Evolutionary conservation across 2,888 invertebrate genomes (phyloP).

Genomic region (Lydus trimaculatus): DNA sequence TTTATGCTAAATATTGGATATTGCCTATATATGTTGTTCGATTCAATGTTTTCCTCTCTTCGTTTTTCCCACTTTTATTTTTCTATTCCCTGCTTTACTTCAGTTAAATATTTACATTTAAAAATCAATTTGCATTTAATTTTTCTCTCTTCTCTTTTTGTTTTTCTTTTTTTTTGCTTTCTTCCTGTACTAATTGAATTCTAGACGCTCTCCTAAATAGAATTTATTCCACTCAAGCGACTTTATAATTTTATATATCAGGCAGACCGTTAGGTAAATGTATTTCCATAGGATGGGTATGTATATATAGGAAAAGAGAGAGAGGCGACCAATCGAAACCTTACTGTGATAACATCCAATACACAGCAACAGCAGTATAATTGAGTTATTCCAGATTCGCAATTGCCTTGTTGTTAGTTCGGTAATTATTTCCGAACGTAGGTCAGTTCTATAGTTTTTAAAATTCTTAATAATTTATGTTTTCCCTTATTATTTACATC

Average conservation of each 20-base stretch:
- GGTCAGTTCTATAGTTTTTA: too few relatives aligned
- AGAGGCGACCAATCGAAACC: background rate
- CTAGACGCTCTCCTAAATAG: background rate
- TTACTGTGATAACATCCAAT: background rate
- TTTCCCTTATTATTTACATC: too few relatives aligned
- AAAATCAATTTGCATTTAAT: background rate
- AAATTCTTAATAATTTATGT: conserved; percentile 21
- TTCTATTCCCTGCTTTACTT: background rate
- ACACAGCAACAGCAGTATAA: background rate
- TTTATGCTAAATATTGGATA: too few relatives aligned
- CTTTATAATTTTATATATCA: background rate
- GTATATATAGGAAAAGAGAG: too few relatives aligned
- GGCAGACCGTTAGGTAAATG: background rate
- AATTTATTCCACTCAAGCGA: conserved; percentile 1
- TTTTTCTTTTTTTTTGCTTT: background rate
- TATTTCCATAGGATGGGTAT: background rate
- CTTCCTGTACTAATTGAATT: background rate
- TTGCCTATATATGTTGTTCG: too few relatives aligned
- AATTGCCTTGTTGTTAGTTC: background rate
- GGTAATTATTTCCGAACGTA: background rate
- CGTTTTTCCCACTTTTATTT: background rate
- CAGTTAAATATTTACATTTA: background rate
- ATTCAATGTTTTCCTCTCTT: too few relatives aligned
- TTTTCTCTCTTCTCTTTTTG: background rate
- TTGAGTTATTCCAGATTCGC: background rate